Base-by-base conservation (phyloP, 2,888 invertebrate genomes). In the Lamellibrachia columna region DNA sequence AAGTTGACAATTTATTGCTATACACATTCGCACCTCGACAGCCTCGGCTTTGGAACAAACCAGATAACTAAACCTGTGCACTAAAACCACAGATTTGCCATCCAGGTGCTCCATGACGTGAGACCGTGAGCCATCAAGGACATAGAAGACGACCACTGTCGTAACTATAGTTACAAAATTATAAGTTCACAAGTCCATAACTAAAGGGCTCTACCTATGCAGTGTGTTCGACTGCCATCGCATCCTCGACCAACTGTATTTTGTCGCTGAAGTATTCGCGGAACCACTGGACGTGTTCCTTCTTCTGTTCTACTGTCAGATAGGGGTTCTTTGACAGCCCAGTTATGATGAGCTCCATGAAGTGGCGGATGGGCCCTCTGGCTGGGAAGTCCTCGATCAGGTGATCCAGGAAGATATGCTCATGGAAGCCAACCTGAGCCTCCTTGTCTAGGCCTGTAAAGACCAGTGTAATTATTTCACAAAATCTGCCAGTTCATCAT, bases 251-350 rank as follows among this genome's bases (percentile, higher is more conserved):
- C 15, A 95, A 53, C 7, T 94, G 93, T 92, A 95, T 93, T 96
- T 99, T 99, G 0, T 97, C 97, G 93, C 97, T 97, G 96, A 99
- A 99, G 96, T 98, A 99, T 92, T 98, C 97, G 94, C 97, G 98
- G 96, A 98, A 99, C 99, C 99, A 99, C 93, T 98, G 96, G 91
- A 99, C 98, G 95, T 99, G 98, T 15, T 98, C 98, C 94, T 97
- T 97, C 96, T 99, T 99, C 95, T 99, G 98, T 94, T 98, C 96
- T 0, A 98, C 98, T 0, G 98, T 98, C 95, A 99, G 97, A 96
- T 98, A 98, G 0, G 98, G 98, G 97, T 99, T 99, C 96, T 99
- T 99, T 0, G 99, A 98, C 0, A 99, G 97, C 7, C 99, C 99
- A 0, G 98, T 97, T 94, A 98, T 98, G 0, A 99, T 99, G 7